phyloP scores from a whole-genome alignment of 2,113 vertebrate genomes.

The Sakesphorus luctuosus region DNA sequence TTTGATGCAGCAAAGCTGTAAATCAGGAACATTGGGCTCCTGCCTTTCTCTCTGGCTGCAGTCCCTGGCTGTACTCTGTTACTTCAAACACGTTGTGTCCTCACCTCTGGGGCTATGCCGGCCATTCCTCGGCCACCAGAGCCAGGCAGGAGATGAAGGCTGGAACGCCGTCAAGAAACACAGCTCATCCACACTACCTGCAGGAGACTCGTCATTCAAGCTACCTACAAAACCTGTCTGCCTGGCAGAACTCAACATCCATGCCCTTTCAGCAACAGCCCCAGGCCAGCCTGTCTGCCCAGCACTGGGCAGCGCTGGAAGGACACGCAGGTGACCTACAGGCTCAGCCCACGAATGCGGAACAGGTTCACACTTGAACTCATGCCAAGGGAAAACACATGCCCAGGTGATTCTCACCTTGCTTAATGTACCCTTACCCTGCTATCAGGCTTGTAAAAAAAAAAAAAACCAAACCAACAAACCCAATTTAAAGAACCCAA shows the following conservation, averaged over 20 bases:
- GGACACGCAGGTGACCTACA: background rate
- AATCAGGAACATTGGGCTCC: background rate
- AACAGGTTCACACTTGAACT: background rate
- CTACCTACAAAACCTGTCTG: slow-evolving; percentile 50
- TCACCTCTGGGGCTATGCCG: background rate
- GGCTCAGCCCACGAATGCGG: accelerated
- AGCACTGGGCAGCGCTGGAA: background rate
- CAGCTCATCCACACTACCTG: background rate
- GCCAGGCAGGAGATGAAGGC: background rate
- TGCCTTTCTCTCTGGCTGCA: slow-evolving; percentile 4
- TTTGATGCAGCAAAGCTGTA: slow-evolving; percentile 38
- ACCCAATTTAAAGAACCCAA: background rate
- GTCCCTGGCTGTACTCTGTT: background rate
- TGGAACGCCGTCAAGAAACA: accelerated
- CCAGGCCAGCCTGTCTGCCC: slow-evolving; percentile 46
- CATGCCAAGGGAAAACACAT: background rate
- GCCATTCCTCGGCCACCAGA: background rate
- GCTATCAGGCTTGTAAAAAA: background rate
- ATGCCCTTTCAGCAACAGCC: slow-evolving; percentile 43
- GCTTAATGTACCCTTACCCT: background rate
- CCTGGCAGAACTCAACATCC: slow-evolving; percentile 27
- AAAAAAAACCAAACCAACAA: background rate
- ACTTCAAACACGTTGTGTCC: accelerated
- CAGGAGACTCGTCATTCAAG: background rate
- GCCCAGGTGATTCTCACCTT: background rate